A percentile compares a stretch with the other conserved stretches of the same genome.
Conservation (phyloP, 2,113 vertebrate genomes). For the Bagarius yarrelli region DNA sequence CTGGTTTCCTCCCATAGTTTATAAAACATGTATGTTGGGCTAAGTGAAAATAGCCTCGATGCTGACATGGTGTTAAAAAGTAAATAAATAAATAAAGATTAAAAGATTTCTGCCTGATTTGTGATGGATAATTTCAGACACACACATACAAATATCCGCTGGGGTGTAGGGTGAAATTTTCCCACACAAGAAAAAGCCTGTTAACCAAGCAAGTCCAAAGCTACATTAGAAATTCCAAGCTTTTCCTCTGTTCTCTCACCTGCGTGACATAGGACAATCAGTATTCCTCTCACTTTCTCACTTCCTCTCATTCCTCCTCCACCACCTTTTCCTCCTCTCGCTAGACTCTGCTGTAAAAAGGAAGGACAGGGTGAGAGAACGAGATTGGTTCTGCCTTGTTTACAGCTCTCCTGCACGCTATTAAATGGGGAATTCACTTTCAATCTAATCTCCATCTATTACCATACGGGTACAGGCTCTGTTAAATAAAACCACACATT, state of each 20-base stretch:
- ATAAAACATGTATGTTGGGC: too few relatives aligned
- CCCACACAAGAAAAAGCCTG: slow-evolving; percentile 55
- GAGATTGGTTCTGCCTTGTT: slow-evolving; percentile 57
- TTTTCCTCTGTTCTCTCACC: slow-evolving; percentile 63
- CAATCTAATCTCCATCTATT: slow-evolving; percentile 68
- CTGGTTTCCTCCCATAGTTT: too few relatives aligned
- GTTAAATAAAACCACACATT: slow-evolving; percentile 58
- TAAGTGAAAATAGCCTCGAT: too few relatives aligned
- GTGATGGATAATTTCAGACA: slow-evolving; percentile 12
- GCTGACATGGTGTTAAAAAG: too few relatives aligned
- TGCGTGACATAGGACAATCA: slow-evolving; percentile 58
- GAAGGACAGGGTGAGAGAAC: background rate
- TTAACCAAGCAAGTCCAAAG: slow-evolving; percentile 57
- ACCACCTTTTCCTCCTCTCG: slow-evolving; percentile 47
- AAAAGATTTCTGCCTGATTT: slow-evolving; percentile 5
- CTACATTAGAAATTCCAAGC: slow-evolving; percentile 61
- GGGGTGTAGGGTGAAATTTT: slow-evolving; percentile 53
- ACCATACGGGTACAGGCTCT: slow-evolving; percentile 50
- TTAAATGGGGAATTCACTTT: slow-evolving; percentile 62
- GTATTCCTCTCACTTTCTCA: slow-evolving; percentile 60
- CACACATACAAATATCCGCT: slow-evolving; percentile 32
- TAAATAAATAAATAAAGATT: too few relatives aligned
- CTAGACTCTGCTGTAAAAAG: slow-evolving; percentile 43
- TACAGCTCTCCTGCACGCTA: slow-evolving; percentile 60
- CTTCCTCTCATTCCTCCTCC: slow-evolving; percentile 38